Percentiles rank a stretch among this genome's conserved stretches.
Conservation (phyloP, 2,888 invertebrate species). For the Trachelus iudaicus region DNA sequence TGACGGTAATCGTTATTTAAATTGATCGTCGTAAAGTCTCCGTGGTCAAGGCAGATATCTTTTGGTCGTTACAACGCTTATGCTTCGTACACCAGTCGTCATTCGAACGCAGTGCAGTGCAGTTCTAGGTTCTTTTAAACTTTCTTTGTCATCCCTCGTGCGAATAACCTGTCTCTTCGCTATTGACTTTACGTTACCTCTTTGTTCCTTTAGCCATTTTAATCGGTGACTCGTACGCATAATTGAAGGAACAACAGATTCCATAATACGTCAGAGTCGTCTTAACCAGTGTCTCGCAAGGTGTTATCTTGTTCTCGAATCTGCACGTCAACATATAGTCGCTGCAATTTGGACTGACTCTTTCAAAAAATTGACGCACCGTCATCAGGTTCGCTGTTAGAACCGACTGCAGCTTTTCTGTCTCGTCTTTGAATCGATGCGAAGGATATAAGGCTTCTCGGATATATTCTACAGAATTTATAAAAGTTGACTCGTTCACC, state of each 20-base stretch:
- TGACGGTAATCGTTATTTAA: background rate
- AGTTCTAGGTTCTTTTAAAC: background rate
- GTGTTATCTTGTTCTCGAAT: constrained; percentile 33
- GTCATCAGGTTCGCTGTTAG: constrained; percentile 33
- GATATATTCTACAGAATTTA: constrained; percentile 26
- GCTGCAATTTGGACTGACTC: constrained; percentile 38
- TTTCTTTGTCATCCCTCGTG: background rate
- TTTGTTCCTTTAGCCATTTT: background rate
- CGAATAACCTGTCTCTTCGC: background rate
- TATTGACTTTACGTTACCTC: background rate
- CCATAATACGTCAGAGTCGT: constrained; percentile 37
- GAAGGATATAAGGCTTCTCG: constrained; percentile 36
- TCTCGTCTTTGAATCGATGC: constrained; percentile 29
- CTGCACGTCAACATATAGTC: constrained; percentile 43
- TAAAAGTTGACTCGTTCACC: background rate
- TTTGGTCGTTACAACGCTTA: background rate
- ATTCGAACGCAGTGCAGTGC: background rate
- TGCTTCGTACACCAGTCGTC: background rate
- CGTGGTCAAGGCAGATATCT: background rate
- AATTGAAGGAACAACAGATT: constrained; percentile 47
- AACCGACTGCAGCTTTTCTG: constrained; percentile 33
- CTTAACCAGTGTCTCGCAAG: constrained; percentile 36
- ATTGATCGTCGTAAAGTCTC: background rate
- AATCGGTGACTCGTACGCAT: constrained; percentile 11
- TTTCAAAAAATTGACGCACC: constrained; percentile 35